A percentile compares a stretch with the other conserved stretches of the same genome.
Conservation (phyloP, 1,140 invertebrate genomes). For the Wasmannia auropunctata region DNA sequence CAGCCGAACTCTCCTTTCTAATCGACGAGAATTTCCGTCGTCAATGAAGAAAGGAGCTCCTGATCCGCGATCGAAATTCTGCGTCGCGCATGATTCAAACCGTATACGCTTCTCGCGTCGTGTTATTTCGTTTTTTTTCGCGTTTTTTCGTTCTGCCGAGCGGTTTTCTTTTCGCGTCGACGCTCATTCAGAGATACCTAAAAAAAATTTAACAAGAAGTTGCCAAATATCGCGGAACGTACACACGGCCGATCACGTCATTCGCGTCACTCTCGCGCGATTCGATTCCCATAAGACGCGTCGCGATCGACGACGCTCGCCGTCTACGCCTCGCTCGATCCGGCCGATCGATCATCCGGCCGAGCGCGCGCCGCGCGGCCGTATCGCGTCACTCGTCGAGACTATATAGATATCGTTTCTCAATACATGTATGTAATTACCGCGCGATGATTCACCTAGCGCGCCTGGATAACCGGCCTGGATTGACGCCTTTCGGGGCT, state of each 20-base stretch:
- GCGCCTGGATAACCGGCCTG: background rate
- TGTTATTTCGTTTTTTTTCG: too few relatives aligned
- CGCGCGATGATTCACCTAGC: conserved; percentile 2
- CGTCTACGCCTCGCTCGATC: background rate
- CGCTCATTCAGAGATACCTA: background rate
- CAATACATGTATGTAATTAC: conserved; percentile 34
- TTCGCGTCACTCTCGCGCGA: background rate
- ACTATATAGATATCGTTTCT: background rate
- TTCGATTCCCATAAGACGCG: background rate
- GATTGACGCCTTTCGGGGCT: background rate
- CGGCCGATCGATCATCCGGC: conserved; percentile 6
- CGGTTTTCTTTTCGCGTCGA: background rate
- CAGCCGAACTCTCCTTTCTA: background rate
- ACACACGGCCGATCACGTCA: background rate
- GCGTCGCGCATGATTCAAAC: background rate
- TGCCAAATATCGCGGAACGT: background rate
- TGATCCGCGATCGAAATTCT: background rate
- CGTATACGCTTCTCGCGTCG: too few relatives aligned
- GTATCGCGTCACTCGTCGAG: background rate
- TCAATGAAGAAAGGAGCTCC: background rate
- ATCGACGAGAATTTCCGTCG: background rate
- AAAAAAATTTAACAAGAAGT: background rate
- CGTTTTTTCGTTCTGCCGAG: background rate
- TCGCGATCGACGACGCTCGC: background rate
- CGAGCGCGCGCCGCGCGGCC: too few relatives aligned